Base-by-base conservation (phyloP, 2,888 invertebrate species). In the Cosmorhoe ocellata region DNA sequence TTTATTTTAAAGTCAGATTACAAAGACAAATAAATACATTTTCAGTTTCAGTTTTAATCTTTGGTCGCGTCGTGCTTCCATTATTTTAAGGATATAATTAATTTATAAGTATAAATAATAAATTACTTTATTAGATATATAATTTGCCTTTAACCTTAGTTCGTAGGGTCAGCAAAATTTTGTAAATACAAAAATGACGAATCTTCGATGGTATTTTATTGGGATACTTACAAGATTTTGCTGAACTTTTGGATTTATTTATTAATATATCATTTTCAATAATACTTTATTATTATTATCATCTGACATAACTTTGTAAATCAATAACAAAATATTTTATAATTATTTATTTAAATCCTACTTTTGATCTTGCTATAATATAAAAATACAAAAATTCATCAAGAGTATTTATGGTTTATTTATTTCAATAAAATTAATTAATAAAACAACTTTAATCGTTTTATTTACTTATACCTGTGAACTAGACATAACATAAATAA, bases 401-500 rank as follows among this genome's bases (percentile, higher is more conserved):
- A 14, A 33, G 9, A 10, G 39, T 48, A 43, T 37, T 9, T 42
- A 27, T 40, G 65, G 64, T 69, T 66, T 67, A 69, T 66, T 64
- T 64, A 69, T 66, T 64, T 64, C 63, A 69, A 61, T 71, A 69
- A 36, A 69, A 68, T n/a, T 63, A 62, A 66, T 66, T 53, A 64
- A 14, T 31, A 9, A 58, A 53, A 65, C 56, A 60, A 49, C 12
- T 7, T 18, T 18, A 6, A n/a, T 47, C 45, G 42, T 63, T 61
- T 63, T 56, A 54, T 43, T 49, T 32, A 8, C 11, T 22, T 33
- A 18, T n/a, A n/a, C n/a, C n/a, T n/a, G n/a, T n/a, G n/a, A n/a
- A n/a, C n/a, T n/a, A n/a, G n/a, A n/a, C n/a, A n/a, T n/a, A n/a
- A n/a, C n/a, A n/a, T n/a, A n/a, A n/a, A n/a, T n/a, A n/a, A n/a